These are phyloP conservation scores for Asbolus verrucosus DNA, from an alignment of 1,140 invertebrate species.

Conservation along the genomic window DNA sequence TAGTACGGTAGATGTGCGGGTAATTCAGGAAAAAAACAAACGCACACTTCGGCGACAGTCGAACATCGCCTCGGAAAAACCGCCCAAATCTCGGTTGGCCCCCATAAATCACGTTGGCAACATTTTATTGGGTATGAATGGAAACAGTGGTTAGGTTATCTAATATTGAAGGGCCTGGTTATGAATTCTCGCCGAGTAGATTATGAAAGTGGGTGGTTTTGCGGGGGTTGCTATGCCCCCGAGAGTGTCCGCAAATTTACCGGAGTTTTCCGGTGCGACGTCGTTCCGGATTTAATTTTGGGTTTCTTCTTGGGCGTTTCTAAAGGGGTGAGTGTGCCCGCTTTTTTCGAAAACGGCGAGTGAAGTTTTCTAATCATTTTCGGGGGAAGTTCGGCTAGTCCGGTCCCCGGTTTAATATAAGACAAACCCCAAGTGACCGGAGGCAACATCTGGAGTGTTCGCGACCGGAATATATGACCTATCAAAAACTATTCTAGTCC, in stretches of 20 bases:
- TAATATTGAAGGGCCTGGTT: slow-evolving; percentile 54
- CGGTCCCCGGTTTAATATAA: slow-evolving; percentile 53
- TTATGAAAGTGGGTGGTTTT: slow-evolving; percentile 47
- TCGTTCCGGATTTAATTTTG: too few relatives aligned
- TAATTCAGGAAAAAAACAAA: background rate
- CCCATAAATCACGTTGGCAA: slow-evolving; percentile 9
- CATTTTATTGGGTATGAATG: slow-evolving; percentile 35
- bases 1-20: background rate
- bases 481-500: slow-evolving; percentile 57
- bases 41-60: background rate
- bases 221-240: too few relatives aligned
- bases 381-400: background rate
- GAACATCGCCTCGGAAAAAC: background rate
- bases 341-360: too few relatives aligned
- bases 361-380: too few relatives aligned
- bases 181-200: slow-evolving; percentile 52
- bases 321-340: too few relatives aligned
- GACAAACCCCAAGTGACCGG: slow-evolving; percentile 54
- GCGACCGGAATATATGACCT: slow-evolving; percentile 53
- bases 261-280: too few relatives aligned
- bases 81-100: background rate
- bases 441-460: slow-evolving; percentile 51
- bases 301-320: too few relatives aligned
- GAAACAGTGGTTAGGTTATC: slow-evolving; percentile 49
- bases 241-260: too few relatives aligned